Evolutionary conservation across 2,888 invertebrate species (phyloP).

Genomic region (Magallana nippona): DNA sequence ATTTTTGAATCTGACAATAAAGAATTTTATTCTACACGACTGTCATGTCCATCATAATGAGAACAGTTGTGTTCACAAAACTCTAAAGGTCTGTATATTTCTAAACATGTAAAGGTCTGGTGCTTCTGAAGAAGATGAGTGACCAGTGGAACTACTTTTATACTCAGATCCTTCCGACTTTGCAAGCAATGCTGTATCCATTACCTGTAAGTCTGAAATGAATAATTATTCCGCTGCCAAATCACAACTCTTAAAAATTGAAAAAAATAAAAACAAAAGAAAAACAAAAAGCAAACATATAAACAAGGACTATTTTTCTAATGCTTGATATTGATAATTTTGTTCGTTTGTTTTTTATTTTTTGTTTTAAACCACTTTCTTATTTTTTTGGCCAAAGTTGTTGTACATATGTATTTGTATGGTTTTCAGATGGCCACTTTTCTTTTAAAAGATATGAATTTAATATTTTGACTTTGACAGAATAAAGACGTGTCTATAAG

Average conservation of each 20-base stretch:
- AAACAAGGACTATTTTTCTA: too few relatives aligned
- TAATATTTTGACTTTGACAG: constrained; percentile 55
- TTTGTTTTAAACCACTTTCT: too few relatives aligned
- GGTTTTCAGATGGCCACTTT: not conserved
- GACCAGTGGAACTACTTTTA: constrained; percentile 76
- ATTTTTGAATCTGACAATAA: too few relatives aligned
- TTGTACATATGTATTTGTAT: too few relatives aligned
- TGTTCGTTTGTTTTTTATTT: too few relatives aligned
- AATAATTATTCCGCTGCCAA: not conserved
- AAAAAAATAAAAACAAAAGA: too few relatives aligned
- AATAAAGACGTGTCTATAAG: constrained; percentile 65
- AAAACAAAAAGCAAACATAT: too few relatives aligned
- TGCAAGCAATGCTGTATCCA: constrained; percentile 71
- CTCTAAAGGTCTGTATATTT: not conserved
- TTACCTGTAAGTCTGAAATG: constrained; percentile 60
- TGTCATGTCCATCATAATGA: too few relatives aligned
- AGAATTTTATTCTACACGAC: too few relatives aligned
- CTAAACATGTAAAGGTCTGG: constrained; percentile 57
- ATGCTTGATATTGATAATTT: too few relatives aligned
- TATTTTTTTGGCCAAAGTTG: too few relatives aligned
- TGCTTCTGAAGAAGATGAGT: constrained; percentile 66
- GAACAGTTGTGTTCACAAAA: too few relatives aligned
- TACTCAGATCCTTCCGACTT: constrained; percentile 68
- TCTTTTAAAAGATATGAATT: not conserved
- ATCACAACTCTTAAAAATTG: not conserved